Conservation (phyloP, 2,113 vertebrate genomes). For the Leucosticte australis region DNA sequence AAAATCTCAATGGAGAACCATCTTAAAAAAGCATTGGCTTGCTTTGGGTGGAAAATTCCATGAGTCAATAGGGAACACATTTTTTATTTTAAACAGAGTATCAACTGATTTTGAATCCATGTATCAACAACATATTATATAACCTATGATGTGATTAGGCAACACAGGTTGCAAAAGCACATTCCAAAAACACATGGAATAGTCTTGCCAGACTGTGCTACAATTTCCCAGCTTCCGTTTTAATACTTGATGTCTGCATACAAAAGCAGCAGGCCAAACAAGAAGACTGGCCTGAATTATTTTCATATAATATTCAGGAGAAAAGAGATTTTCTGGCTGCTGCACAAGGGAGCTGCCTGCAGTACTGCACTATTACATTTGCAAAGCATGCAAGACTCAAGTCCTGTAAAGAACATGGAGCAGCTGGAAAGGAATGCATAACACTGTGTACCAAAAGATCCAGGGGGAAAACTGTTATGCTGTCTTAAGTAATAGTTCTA, state of each 20-base stretch:
- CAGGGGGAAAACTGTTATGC: not conserved
- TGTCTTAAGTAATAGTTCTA: not conserved
- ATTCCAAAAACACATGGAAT: not conserved
- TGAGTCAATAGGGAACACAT: accelerated
- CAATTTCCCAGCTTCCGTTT: not conserved
- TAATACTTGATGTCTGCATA: not conserved
- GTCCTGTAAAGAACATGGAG: not conserved
- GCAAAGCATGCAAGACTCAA: not conserved
- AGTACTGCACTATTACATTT: not conserved
- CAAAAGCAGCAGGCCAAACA: not conserved
- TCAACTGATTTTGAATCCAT: not conserved
- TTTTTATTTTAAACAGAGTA: not conserved
- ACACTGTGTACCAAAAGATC: not conserved
- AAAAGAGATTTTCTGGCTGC: not conserved
- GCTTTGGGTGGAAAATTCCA: not conserved
- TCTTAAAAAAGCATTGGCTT: not conserved
- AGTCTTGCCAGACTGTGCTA: not conserved
- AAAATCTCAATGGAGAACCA: not conserved
- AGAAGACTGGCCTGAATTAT: constrained; percentile 1
- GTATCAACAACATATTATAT: not conserved
- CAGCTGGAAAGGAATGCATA: not conserved
- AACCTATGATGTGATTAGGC: not conserved
- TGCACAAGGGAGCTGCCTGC: not conserved
- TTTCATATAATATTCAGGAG: not conserved
- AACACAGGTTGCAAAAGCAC: not conserved